These are phyloP conservation scores for Aplochiton taeniatus DNA, from an alignment of 2,797 vertebrate genomes.

Conservation along the genomic window DNA sequence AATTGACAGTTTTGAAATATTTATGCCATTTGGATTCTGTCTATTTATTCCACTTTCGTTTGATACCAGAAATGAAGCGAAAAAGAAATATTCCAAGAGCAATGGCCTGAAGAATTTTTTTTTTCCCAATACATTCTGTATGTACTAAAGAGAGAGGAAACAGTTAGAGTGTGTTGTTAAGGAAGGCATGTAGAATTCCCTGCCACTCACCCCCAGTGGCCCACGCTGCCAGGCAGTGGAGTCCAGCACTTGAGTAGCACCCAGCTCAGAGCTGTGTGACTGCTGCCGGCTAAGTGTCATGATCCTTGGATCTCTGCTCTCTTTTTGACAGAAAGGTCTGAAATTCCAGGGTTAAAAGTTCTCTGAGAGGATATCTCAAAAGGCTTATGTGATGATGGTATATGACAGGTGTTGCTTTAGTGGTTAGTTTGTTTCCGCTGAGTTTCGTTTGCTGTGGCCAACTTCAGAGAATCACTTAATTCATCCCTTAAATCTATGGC, in stretches of 20 bases:
- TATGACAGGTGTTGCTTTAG: slow-evolving; percentile 74
- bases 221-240: slow-evolving; percentile 64
- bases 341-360: slow-evolving; percentile 81
- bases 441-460: slow-evolving; percentile 35
- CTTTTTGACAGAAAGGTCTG: slow-evolving; percentile 78
- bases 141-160: slow-evolving; percentile 44
- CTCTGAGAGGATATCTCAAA: slow-evolving; percentile 78
- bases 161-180: slow-evolving; percentile 49
- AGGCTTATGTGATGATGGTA: slow-evolving; percentile 77
- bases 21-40: slow-evolving; percentile 49
- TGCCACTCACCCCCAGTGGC: slow-evolving; percentile 48
- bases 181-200: slow-evolving; percentile 43
- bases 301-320: slow-evolving; percentile 77
- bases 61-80: slow-evolving; percentile 37
- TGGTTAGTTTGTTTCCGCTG: slow-evolving; percentile 61
- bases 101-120: slow-evolving; percentile 36
- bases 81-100: slow-evolving; percentile 32
- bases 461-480: slow-evolving; percentile 20
- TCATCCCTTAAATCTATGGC: background rate
- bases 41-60: slow-evolving; percentile 54
- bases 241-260: slow-evolving; percentile 70
- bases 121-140: slow-evolving; percentile 30
- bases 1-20: slow-evolving; percentile 59
- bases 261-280: slow-evolving; percentile 75
- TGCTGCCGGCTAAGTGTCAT: slow-evolving; percentile 78